Evolutionary conservation across 2,797 vertebrate genomes (phyloP).

Genomic region (Lagodon rhomboides): DNA sequence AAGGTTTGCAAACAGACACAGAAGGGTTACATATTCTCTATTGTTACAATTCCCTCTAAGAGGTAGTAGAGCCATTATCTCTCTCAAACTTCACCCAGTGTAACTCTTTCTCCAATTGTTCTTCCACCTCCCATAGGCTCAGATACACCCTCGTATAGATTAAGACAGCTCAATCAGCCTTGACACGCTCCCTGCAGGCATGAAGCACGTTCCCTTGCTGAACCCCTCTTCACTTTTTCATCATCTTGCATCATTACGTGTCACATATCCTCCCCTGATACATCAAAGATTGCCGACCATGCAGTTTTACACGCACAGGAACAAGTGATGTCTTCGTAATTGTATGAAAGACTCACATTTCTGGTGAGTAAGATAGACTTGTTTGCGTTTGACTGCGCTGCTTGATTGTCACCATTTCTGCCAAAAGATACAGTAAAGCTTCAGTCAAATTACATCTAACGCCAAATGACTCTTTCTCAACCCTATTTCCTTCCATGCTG

Average conservation of each 20-base stretch:
- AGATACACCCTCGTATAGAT: conserved; percentile 18
- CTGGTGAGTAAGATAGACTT: not conserved
- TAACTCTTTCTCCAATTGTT: conserved; percentile 8
- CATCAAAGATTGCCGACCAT: conserved; percentile 26
- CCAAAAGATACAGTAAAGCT: conserved; percentile 38
- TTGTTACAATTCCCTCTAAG: conserved; percentile 16
- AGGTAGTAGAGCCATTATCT: conserved; percentile 18
- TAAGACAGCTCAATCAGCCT: conserved; percentile 34
- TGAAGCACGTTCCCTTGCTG: conserved; percentile 36
- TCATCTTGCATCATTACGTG: conserved; percentile 67
- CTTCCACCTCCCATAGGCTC: conserved; percentile 4
- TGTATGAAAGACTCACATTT: conserved; percentile 17
- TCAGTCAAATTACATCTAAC: conserved; percentile 26
- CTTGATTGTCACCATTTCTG: conserved; percentile 20
- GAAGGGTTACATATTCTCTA: conserved; percentile 18
- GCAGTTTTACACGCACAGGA: not conserved
- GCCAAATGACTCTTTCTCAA: conserved; percentile 8
- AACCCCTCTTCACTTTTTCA: conserved; percentile 62
- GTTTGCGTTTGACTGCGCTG: conserved; percentile 4
- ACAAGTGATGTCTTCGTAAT: conserved; percentile 20
- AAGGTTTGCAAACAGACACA: conserved; percentile 46
- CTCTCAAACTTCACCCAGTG: conserved; percentile 6
- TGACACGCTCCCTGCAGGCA: conserved; percentile 18
- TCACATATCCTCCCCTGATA: conserved; percentile 45
- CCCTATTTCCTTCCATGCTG: not conserved